Conservation (phyloP, 2,888 invertebrate genomes). For the Drosophila paracracens region DNA sequence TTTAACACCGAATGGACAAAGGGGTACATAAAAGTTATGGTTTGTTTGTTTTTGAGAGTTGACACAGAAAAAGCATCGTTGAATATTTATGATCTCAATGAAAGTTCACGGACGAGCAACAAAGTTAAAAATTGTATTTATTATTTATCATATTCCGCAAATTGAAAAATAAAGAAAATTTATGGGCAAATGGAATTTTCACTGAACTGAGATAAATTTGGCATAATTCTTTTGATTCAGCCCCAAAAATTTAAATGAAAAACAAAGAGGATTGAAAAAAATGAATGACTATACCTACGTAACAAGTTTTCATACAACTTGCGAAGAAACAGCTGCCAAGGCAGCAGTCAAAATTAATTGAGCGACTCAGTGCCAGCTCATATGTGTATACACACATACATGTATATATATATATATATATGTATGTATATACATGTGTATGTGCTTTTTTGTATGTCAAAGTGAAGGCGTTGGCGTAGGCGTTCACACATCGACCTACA, state of each 20-base stretch:
- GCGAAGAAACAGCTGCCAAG: constrained; percentile 67
- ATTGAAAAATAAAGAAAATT: constrained; percentile 32
- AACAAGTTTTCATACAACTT: constrained; percentile 36
- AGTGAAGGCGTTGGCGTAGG: constrained; percentile 73
- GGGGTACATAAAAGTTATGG: not conserved
- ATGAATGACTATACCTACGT: constrained; percentile 45
- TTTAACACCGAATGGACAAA: not conserved
- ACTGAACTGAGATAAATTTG: constrained; percentile 44
- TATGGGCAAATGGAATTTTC: constrained; percentile 48
- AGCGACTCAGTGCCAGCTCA: constrained; percentile 60
- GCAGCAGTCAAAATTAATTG: constrained; percentile 79
- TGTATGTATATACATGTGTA: constrained; percentile 5
- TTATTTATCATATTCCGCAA: constrained; percentile 6
- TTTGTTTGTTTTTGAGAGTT: not conserved
- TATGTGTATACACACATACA: constrained; percentile 11
- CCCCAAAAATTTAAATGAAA: constrained; percentile 33
- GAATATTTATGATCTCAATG: constrained; percentile 7
- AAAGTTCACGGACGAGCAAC: constrained; percentile 13
- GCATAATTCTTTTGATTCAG: constrained; percentile 9
- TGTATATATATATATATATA: constrained; percentile 8
- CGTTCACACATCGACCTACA: constrained; percentile 60
- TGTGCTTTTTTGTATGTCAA: constrained; percentile 51
- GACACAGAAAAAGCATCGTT: not conserved
- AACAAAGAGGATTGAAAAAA: constrained; percentile 26
- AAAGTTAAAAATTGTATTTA: constrained; percentile 18